Conservation (phyloP, 2,797 vertebrate genomes). For the Delichon dasypus region DNA sequence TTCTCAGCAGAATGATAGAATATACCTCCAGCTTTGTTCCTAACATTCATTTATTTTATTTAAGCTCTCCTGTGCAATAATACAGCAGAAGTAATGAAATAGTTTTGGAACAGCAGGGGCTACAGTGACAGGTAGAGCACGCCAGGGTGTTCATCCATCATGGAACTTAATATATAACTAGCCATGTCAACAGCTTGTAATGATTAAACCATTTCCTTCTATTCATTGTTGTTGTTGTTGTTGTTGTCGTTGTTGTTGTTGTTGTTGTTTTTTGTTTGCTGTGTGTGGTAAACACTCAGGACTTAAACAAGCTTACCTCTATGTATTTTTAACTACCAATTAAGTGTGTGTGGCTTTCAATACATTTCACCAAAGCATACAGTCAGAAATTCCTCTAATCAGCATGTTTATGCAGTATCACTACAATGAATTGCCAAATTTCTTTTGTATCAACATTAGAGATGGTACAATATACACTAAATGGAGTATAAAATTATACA, state of each 20-base stretch:
- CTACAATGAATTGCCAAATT: slow-evolving; percentile 26
- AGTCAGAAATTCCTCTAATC: slow-evolving; percentile 17
- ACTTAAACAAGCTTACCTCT: background rate
- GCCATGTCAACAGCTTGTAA: slow-evolving; percentile 18
- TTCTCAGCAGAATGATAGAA: slow-evolving; percentile 47
- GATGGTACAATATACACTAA: slow-evolving; percentile 63
- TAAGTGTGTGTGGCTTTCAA: background rate
- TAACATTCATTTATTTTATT: slow-evolving; percentile 55
- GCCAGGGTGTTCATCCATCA: slow-evolving; percentile 4
- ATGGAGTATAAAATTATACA: slow-evolving; percentile 77
- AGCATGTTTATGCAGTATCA: slow-evolving; percentile 19
- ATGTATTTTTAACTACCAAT: background rate
- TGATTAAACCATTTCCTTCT: slow-evolving; percentile 14
- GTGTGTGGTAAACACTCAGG: background rate
- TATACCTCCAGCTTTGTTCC: slow-evolving; percentile 48
- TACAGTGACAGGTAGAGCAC: slow-evolving; percentile 21
- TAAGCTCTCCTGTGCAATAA: slow-evolving; percentile 44
- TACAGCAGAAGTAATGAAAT: slow-evolving; percentile 46
- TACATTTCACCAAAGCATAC: slow-evolving; percentile 22
- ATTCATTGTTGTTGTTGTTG: background rate
- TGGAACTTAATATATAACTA: slow-evolving; percentile 34
- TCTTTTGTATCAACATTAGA: slow-evolving; percentile 44
- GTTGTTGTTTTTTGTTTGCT: background rate
- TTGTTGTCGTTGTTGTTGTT: background rate
- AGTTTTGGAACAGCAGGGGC: slow-evolving; percentile 48